phyloP scores from a whole-genome alignment of 2,113 vertebrate genomes.

The Barbus barbus region DNA sequence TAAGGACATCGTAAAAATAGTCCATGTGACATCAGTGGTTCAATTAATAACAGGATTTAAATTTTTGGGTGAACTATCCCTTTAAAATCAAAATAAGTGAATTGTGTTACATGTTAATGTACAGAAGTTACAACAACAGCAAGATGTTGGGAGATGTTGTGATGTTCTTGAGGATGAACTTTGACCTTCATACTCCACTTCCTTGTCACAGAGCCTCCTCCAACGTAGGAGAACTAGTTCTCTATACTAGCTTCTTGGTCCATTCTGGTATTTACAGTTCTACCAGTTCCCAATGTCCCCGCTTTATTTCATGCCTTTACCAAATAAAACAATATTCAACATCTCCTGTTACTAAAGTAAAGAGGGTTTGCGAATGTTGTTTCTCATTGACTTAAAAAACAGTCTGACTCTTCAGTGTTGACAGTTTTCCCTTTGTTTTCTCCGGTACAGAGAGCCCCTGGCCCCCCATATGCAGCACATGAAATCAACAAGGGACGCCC shows the following conservation, averaged over 20 bases:
- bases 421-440: background rate
- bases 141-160: too few species aligned
- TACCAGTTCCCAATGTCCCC: background rate
- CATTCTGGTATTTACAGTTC: background rate
- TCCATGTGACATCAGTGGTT: too few species aligned
- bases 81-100: too few species aligned
- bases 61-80: too few species aligned
- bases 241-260: background rate
- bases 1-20: too few species aligned
- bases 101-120: too few species aligned
- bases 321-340: background rate
- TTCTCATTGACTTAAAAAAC: background rate
- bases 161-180: too few species aligned
- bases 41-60: too few species aligned
- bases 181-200: too few species aligned
- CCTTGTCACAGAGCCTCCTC: background rate
- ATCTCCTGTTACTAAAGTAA: background rate
- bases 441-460: conserved; percentile 88
- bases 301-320: too few species aligned
- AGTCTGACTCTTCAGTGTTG: background rate
- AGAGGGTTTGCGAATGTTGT: background rate
- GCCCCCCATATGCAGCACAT: conserved; percentile 87
- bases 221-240: background rate
- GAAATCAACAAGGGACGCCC: conserved; percentile 96
- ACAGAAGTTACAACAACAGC: too few species aligned